phyloP scores from a whole-genome alignment of 2,888 invertebrate genomes.

The Brachyptera putata region DNA sequence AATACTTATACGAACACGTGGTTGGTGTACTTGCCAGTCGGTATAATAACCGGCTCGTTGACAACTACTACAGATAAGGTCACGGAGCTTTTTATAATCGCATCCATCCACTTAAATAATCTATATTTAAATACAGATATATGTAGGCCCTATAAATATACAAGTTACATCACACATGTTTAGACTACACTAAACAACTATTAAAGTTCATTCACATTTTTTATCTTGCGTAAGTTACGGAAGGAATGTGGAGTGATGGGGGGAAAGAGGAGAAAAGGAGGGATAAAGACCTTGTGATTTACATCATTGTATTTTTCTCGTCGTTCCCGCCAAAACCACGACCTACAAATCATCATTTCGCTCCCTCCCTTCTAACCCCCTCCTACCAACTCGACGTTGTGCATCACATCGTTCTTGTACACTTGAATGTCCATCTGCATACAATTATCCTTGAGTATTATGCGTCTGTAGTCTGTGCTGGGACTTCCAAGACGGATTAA shows the following conservation, averaged over 20 bases:
- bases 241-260: slow-evolving; percentile 9
- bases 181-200: slow-evolving; percentile 18
- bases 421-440: too few relatives aligned
- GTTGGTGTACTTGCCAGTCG: too few relatives aligned
- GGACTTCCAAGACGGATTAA: too few relatives aligned
- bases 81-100: slow-evolving; percentile 8
- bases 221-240: neutral
- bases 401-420: too few relatives aligned
- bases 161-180: slow-evolving; percentile 21
- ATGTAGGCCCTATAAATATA: too few relatives aligned
- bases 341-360: slow-evolving; percentile 23
- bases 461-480: too few relatives aligned
- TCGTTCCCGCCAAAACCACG: slow-evolving; percentile 22
- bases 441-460: too few relatives aligned
- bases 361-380: neutral
- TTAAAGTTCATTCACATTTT: slow-evolving; percentile 28
- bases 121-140: slow-evolving; percentile 12
- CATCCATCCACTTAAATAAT: slow-evolving; percentile 17
- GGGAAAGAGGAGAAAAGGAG: slow-evolving; percentile 14
- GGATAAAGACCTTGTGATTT: slow-evolving; percentile 26
- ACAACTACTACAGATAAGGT: slow-evolving; percentile 9
- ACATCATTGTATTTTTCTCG: slow-evolving; percentile 25
- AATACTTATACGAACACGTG: too few relatives aligned
- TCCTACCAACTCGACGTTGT: neutral
- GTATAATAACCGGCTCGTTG: neutral